Base-by-base conservation (phyloP, 2,113 vertebrate genomes). In the Thermophis baileyi region DNA sequence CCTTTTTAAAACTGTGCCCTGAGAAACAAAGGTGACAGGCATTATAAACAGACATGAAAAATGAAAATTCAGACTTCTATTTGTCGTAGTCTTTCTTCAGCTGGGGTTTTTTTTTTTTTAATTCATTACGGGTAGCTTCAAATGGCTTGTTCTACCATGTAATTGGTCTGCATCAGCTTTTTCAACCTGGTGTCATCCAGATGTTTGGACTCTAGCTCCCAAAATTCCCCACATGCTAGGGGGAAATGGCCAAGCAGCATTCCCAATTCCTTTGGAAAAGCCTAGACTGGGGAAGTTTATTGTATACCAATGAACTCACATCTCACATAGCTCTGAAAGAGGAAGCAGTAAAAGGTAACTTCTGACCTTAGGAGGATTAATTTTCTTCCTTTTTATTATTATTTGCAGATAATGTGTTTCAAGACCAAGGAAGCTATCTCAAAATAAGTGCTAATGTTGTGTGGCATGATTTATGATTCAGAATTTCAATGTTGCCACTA, bases 41-140 rank as follows among this genome's bases (percentile, higher is more conserved):
- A 97, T 98, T 98, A 97, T 97, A 98, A 98, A 98, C 97, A 98
- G 95, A 97, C 96, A 94, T 97, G 96, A 98, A 96, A 97, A 97
- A 98, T 96, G 95, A 94, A 89, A 55, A 96, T 92, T 95, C 96
- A 97, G 90, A 74, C 92, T 87, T 93, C 94, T 69, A 93, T 91
- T 94, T 97, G 95, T 55, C 95, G 95, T 0, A 0, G 94, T 96
- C 93, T 95, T 94, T 93, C 93, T 60, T 88, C 85, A 74, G 11
- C 20, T 57, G 22, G 40, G 93, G n/a, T 81, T 91, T 94, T 87
- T 35, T 85, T 91, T 91, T 91, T 30, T 3, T 11, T 30, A 63
- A 63, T 74, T 74, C 63, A 18, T 74, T 74, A 93, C 50, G 92
- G 30, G 86, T 69, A 6, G 7, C 0, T 0, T 35, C 54, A 7